Conservation (phyloP, 2,113 vertebrate species). For the Muntiacus reevesi region DNA sequence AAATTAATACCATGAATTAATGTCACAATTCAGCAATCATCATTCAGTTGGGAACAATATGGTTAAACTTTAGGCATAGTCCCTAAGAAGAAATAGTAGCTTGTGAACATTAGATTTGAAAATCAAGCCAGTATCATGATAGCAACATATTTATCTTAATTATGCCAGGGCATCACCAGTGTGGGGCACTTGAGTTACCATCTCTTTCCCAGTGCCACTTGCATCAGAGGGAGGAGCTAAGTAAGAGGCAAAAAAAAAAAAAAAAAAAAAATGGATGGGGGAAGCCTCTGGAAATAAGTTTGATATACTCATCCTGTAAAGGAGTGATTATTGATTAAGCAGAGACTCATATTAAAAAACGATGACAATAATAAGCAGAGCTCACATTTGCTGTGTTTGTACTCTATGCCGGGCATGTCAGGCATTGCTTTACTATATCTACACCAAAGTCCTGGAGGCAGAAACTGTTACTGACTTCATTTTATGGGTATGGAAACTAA, state of each 20-base stretch:
- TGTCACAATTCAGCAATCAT: not conserved
- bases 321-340: not conserved
- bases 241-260: not conserved
- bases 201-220: not conserved
- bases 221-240: not conserved
- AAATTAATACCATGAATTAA: not conserved
- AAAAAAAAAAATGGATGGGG: no score
- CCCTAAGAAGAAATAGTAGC: not conserved
- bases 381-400: not conserved
- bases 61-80: not conserved
- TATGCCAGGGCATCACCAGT: not conserved
- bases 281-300: not conserved
- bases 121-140: not conserved
- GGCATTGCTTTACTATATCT: not conserved
- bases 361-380: not conserved
- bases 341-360: not conserved
- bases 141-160: not conserved
- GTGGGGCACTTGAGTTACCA: not conserved
- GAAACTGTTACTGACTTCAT: not conserved
- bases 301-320: not conserved
- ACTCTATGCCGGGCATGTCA: not conserved
- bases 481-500: not conserved
- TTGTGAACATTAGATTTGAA: not conserved
- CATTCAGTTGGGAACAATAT: not conserved
- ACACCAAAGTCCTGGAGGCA: not conserved